Conservation (phyloP, 2,888 invertebrate species). For the Luperina nickerlii region DNA sequence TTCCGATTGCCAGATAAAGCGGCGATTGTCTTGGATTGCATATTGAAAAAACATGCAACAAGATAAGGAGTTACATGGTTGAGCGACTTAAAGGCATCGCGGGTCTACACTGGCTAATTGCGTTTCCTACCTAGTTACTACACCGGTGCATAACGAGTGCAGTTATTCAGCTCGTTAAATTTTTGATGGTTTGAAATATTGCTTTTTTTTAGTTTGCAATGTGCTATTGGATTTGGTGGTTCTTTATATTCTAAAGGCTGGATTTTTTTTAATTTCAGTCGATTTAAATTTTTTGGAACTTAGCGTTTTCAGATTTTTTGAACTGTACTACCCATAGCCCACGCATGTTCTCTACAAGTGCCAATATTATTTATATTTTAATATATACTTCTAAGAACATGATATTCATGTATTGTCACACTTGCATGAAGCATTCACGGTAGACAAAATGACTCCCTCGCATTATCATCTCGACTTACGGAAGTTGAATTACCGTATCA, state of each 20-base stretch:
- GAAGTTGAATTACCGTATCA: constrained; percentile 85
- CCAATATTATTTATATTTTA: background rate
- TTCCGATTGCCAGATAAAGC: constrained; percentile 87
- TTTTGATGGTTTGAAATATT: constrained; percentile 65
- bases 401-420: constrained; percentile 18
- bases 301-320: background rate
- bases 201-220: constrained; percentile 43
- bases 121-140: constrained; percentile 88
- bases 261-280: background rate
- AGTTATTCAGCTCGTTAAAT: constrained; percentile 66
- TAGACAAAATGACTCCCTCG: constrained; percentile 79
- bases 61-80: constrained; percentile 89
- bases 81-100: constrained; percentile 86
- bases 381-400: constrained; percentile 16
- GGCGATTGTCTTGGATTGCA: constrained; percentile 88
- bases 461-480: constrained; percentile 79
- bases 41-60: constrained; percentile 90
- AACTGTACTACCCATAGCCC: constrained; percentile 1
- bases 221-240: constrained; percentile 22
- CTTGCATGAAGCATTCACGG: constrained; percentile 53
- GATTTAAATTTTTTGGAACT: background rate
- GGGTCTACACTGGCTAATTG: constrained; percentile 85
- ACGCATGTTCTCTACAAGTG: background rate
- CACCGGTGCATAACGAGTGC: constrained; percentile 74
- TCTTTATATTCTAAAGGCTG: constrained; percentile 21